Percentiles rank a stretch among this genome's conserved stretches.
These are phyloP conservation scores for Potamarius usumacintae DNA, from an alignment of 2,113 vertebrate species.

Conservation along the genomic window DNA sequence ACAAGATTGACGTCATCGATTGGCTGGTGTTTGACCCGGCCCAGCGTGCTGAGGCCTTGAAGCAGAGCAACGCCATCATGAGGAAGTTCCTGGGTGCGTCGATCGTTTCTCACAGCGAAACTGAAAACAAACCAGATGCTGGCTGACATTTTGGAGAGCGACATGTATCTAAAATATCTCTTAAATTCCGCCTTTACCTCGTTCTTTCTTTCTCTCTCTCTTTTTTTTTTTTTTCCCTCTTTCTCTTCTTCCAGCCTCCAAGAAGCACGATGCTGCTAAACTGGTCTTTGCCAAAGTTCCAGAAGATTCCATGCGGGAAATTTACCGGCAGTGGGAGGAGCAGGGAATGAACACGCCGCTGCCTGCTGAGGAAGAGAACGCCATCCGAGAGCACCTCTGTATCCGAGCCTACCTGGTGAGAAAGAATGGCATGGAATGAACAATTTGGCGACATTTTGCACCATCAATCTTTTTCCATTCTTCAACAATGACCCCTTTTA, in stretches of 20 bases:
- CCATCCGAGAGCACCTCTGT: constrained; percentile 92
- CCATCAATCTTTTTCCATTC: too few species aligned
- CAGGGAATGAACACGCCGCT: constrained; percentile 80
- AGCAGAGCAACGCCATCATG: constrained; percentile 98
- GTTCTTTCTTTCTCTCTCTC: background rate
- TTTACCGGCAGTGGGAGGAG: constrained; percentile 89
- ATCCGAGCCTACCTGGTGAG: constrained; percentile 94
- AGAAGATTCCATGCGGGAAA: constrained; percentile 90
- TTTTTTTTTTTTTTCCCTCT: too few species aligned
- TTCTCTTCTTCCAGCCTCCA: constrained; percentile 75
- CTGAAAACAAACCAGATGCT: background rate
- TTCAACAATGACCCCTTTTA: too few species aligned
- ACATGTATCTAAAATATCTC: background rate
- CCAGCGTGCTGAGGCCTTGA: constrained; percentile 91
- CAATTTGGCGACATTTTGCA: too few species aligned
- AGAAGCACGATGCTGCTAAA: constrained; percentile 95
- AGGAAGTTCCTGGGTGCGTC: constrained; percentile 90
- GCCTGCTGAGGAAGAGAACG: constrained; percentile 90
- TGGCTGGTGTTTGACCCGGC: constrained; percentile 93
- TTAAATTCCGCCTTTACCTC: background rate
- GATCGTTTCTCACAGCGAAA: background rate
- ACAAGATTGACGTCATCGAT: constrained; percentile 94
- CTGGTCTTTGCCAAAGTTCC: constrained; percentile 94
- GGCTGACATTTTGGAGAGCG: background rate
- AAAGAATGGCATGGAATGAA: constrained; percentile 46